These are phyloP conservation scores for Sesia apiformis DNA, from an alignment of 2,888 invertebrate species.

Conservation along the genomic window DNA sequence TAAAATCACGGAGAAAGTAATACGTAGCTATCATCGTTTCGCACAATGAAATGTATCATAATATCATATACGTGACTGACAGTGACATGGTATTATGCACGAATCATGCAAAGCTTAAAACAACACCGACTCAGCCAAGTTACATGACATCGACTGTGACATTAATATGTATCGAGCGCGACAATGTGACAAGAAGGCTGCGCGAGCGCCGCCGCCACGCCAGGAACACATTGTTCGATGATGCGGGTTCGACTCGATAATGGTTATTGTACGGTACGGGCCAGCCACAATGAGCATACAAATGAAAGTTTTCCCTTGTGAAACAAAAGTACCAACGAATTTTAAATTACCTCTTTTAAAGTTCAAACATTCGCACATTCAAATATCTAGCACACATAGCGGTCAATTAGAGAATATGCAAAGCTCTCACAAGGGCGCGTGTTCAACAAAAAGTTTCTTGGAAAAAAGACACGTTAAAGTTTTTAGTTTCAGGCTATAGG, in stretches of 20 bases:
- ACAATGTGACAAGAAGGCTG: constrained; percentile 39
- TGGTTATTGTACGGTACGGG: constrained; percentile 27
- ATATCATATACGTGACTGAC: too few species aligned
- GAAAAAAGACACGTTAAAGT: too few species aligned
- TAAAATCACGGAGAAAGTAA: too few species aligned
- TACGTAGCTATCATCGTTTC: too few species aligned
- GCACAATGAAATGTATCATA: too few species aligned
- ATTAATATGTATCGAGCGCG: constrained; percentile 60
- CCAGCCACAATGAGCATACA: constrained; percentile 40
- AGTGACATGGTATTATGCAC: too few species aligned
- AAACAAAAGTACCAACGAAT: constrained; percentile 5
- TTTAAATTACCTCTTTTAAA: constrained; percentile 4
- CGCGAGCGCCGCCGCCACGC: constrained; percentile 39
- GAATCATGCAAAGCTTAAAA: too few species aligned
- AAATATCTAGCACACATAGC: not conserved
- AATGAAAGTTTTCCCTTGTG: constrained; percentile 42
- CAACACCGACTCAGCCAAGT: too few species aligned
- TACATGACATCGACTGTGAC: constrained; percentile 8
- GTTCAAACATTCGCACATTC: not conserved
- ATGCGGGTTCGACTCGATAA: constrained; percentile 49
- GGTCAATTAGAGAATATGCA: not conserved
- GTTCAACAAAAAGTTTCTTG: too few species aligned
- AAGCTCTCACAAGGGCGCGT: too few species aligned
- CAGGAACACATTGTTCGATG: constrained; percentile 39
- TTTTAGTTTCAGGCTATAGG: too few species aligned